Conservation (phyloP, 2,797 vertebrate species). For the Sebastes wilsoni region DNA sequence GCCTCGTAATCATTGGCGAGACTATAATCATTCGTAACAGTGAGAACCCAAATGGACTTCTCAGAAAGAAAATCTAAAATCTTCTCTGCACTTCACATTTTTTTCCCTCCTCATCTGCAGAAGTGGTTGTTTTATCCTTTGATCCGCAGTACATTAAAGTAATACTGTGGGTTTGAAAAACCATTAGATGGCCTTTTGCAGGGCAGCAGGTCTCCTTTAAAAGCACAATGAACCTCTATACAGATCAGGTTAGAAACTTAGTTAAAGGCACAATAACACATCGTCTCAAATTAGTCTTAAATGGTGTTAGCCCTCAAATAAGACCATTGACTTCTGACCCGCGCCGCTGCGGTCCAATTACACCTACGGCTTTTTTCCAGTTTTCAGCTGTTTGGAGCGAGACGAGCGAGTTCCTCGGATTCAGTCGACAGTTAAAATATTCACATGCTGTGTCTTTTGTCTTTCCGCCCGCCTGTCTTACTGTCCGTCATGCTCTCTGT, state of each 20-base stretch:
- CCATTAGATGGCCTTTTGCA: constrained; percentile 76
- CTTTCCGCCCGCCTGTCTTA: constrained; percentile 46
- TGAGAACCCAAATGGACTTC: constrained; percentile 57
- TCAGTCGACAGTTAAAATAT: constrained; percentile 58
- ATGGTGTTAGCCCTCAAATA: constrained; percentile 80
- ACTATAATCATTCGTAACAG: constrained; percentile 29
- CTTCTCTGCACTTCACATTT: constrained; percentile 39
- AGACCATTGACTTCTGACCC: constrained; percentile 72
- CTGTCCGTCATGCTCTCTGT: constrained; percentile 37
- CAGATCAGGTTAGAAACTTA: constrained; percentile 77
- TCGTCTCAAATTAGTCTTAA: constrained; percentile 79
- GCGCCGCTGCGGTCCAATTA: constrained; percentile 70
- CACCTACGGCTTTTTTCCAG: constrained; percentile 62
- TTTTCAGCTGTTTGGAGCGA: constrained; percentile 52
- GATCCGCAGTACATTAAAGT: constrained; percentile 78
- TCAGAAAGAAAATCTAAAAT: constrained; percentile 66
- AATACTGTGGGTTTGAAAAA: constrained; percentile 77
- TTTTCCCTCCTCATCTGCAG: constrained; percentile 38
- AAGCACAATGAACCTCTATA: constrained; percentile 76
- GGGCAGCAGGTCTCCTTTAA: constrained; percentile 76
- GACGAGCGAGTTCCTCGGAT: constrained; percentile 26
- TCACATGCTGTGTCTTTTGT: constrained; percentile 65
- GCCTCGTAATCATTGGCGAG: constrained; percentile 53
- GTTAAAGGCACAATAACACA: constrained; percentile 78
- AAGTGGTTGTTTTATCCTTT: constrained; percentile 75